Evolutionary conservation across 2,888 invertebrate species (phyloP).

Genomic region (Odontocolon sp.): DNA sequence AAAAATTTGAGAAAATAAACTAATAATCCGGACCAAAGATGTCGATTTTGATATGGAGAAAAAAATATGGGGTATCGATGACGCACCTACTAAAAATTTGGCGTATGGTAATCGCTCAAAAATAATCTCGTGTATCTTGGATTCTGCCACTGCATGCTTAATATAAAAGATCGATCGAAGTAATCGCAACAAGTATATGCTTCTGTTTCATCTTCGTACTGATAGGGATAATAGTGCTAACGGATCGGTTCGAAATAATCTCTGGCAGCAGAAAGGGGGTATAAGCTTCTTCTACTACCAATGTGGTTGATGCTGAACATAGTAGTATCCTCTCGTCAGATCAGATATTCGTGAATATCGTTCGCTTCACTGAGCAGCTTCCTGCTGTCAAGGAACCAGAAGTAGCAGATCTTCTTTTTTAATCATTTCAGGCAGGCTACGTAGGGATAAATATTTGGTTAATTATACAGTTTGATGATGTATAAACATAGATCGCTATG

Average conservation of each 20-base stretch:
- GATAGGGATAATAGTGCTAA: conserved; percentile 44
- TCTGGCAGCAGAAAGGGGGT: conserved; percentile 40
- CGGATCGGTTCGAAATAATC: conserved; percentile 57
- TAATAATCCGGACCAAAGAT: conserved; percentile 4
- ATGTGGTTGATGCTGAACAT: background rate
- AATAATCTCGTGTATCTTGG: background rate
- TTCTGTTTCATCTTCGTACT: conserved; percentile 28
- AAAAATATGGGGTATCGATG: conserved; percentile 11
- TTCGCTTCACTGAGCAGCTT: conserved; percentile 28
- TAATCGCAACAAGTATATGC: conserved; percentile 45
- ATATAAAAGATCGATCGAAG: conserved; percentile 42
- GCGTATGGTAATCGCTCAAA: background rate
- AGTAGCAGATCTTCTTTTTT: no score
- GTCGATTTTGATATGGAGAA: background rate
- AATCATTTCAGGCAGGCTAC: no score
- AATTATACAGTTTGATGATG: no score
- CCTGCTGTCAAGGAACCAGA: background rate
- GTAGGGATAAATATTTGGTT: no score
- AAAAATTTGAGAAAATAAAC: background rate
- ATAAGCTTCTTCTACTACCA: conserved; percentile 34
- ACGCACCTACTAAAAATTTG: background rate
- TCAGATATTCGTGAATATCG: conserved; percentile 44
- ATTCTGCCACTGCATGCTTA: background rate
- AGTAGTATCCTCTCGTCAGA: conserved; percentile 43
- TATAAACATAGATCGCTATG: no score